Percentiles rank a stretch among this genome's conserved stretches.
These are phyloP conservation scores for Gambusia holbrooki DNA, from an alignment of 2,113 vertebrate species.

Conservation along the genomic window DNA sequence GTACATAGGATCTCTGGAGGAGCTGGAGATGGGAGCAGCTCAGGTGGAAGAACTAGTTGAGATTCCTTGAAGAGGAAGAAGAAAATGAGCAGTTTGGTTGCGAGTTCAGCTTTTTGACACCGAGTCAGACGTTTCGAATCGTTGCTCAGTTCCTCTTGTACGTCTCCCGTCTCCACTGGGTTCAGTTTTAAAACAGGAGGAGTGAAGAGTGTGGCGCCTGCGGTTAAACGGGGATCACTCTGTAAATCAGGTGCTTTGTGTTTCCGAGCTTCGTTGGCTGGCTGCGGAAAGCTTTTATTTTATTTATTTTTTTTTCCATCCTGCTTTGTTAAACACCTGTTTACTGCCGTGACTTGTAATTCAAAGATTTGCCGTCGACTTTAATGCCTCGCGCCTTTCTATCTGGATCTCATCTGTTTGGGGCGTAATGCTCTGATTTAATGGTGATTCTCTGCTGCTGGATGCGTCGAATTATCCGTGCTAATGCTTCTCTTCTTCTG, in stretches of 20 bases:
- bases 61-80: no score
- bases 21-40: no score
- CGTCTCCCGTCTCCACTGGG: neutral
- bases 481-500: slow-evolving; percentile 78
- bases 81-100: no score
- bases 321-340: slow-evolving; percentile 68
- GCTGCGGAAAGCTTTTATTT: neutral
- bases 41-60: no score
- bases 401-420: slow-evolving; percentile 78
- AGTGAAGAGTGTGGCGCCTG: neutral
- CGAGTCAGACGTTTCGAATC: no score
- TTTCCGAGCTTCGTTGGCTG: neutral
- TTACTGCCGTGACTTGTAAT: slow-evolving; percentile 69
- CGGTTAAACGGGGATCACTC: slow-evolving; percentile 17
- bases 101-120: no score
- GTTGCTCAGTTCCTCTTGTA: neutral
- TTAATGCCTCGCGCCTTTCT: slow-evolving; percentile 52
- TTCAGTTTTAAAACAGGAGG: neutral
- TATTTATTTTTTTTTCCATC: slow-evolving; percentile 25
- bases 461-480: slow-evolving; percentile 79
- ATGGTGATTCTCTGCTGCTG: slow-evolving; percentile 74
- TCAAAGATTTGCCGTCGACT: slow-evolving; percentile 69
- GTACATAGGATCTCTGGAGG: no score
- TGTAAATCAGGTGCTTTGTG: slow-evolving; percentile 6
- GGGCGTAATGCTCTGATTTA: slow-evolving; percentile 76